Evolutionary conservation across 2,113 vertebrate genomes (phyloP), one percentile per base, ranked within the genome.

Genomic region (Terrapene triunguis): DNA sequence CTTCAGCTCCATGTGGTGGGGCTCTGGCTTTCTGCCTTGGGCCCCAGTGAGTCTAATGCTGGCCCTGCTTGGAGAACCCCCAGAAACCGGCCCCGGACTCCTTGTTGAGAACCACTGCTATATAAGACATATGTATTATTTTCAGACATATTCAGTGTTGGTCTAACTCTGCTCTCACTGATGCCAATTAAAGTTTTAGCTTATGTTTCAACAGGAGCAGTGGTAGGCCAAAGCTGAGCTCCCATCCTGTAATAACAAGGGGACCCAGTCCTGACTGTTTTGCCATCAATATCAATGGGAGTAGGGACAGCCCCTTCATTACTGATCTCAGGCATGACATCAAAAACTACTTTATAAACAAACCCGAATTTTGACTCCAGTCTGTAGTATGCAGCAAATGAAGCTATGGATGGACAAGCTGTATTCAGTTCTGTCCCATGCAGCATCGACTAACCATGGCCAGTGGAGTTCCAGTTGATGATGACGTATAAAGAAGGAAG

Each of bases 401-500:
- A 84, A 7, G 48, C 10, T 84, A 42, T 89, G 55, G 47, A 35
- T 54, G 78, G 91, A 79, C 3, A 50, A 87, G 21, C 0, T 55
- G 1, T 19, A 16, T 62, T 29, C 16, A 27, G 21, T 2, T 29
- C 29, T 80, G 79, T 44, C 19, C 8, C 47, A 82, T 83, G 32
- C 27, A 32, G 9, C 57, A 19, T 62, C 19, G 19, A 47, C 47
- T 57, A 80, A 25, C 94, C 89, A 89, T 13, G 94, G 88, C 74
- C 90, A 91, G 80, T 47, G 96, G 91, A 97, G 89, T 72, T 90
- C 96, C 93, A 90, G 59, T 92, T 93, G 72, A 89, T 91, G 91
- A 76, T 2, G 5, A 95, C 91, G 80, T 91, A 88, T 89, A 93
- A 97, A 96, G 90, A 94, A 97, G 96, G 97, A 96, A 96, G 96